Evolutionary conservation across 2,888 invertebrate genomes (phyloP).

Genomic region (Xylocampa areola): DNA sequence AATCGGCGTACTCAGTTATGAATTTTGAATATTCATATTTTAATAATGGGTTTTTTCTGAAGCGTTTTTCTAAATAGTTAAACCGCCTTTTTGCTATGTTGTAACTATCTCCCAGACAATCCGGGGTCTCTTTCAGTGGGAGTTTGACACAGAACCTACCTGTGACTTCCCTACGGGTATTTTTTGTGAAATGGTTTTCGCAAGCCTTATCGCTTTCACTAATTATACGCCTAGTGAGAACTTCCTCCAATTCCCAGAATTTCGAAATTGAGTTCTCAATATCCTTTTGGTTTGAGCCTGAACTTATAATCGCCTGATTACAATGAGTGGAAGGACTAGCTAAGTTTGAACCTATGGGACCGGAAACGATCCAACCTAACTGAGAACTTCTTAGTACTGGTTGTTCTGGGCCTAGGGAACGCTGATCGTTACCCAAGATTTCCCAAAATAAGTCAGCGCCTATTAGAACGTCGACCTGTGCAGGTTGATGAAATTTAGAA

Average conservation of each 20-base stretch:
- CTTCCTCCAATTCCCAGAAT: conserved; percentile 25
- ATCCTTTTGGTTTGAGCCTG: background rate
- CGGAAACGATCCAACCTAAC: conserved; percentile 27
- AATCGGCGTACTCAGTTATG: background rate
- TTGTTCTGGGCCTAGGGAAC: conserved; percentile 2
- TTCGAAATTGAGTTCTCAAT: conserved; percentile 3
- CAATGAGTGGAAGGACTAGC: background rate
- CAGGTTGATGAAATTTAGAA: conserved; percentile 19
- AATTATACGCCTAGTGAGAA: background rate
- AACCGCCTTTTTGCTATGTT: background rate
- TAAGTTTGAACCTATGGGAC: background rate
- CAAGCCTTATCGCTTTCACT: conserved; percentile 24
- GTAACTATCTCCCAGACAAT: conserved; percentile 22
- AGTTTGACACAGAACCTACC: too few relatives aligned
- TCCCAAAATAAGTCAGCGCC: conserved; percentile 36
- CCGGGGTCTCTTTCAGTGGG: too few relatives aligned
- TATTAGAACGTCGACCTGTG: conserved; percentile 2
- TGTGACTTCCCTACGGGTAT: conserved; percentile 12
- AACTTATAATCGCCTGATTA: conserved; percentile 11
- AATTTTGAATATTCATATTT: background rate
- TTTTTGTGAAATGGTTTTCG: conserved; percentile 44
- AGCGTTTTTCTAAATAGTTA: background rate
- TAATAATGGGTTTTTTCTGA: background rate
- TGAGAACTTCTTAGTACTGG: conserved; percentile 8
- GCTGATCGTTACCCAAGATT: conserved; percentile 11